Evolutionary conservation across 2,113 vertebrate species (phyloP).

Genomic region (Gnathonemus longibarbis): DNA sequence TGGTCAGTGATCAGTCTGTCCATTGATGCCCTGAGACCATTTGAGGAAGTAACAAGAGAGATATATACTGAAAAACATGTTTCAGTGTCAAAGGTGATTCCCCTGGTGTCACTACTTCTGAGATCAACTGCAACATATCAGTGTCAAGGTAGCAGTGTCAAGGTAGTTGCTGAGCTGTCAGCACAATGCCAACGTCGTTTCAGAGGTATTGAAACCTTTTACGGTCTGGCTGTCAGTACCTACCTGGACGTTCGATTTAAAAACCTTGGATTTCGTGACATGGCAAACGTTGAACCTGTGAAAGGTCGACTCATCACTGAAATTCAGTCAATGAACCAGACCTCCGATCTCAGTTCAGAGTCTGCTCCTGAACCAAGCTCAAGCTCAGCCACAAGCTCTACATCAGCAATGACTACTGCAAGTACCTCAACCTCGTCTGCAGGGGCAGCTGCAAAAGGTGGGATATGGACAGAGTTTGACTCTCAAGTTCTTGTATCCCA

Average conservation of each 20-base stretch:
- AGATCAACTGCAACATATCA: constrained; percentile 14
- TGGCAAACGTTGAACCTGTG: constrained; percentile 20
- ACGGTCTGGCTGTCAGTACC: constrained; percentile 2
- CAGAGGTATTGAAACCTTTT: constrained; percentile 21
- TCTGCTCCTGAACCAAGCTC: constrained; percentile 12
- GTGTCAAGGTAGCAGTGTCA: not conserved
- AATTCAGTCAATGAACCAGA: constrained; percentile 17
- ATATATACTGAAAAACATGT: constrained; percentile 24
- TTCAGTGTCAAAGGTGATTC: constrained; percentile 22
- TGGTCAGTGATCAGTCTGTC: constrained; percentile 22
- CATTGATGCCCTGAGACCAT: constrained; percentile 30
- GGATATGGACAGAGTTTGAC: constrained; percentile 24
- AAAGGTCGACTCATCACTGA: constrained; percentile 13
- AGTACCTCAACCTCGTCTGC: constrained; percentile 1
- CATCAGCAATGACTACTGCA: constrained; percentile 16
- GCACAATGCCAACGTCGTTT: constrained; percentile 19
- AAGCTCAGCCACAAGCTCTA: constrained; percentile 11
- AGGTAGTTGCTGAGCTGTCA: constrained; percentile 28
- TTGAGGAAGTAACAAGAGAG: constrained; percentile 29
- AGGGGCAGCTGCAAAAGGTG: constrained; percentile 22
- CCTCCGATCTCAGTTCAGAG: not conserved
- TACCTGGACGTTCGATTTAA: constrained; percentile 21
- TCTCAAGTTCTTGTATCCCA: constrained; percentile 21
- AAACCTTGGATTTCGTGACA: constrained; percentile 11
- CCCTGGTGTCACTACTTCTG: constrained; percentile 24